A percentile compares a stretch with the other conserved stretches of the same genome.
phyloP scores from a whole-genome alignment of 2,888 invertebrate genomes.

The Sinopyrophorus schimmeli region DNA sequence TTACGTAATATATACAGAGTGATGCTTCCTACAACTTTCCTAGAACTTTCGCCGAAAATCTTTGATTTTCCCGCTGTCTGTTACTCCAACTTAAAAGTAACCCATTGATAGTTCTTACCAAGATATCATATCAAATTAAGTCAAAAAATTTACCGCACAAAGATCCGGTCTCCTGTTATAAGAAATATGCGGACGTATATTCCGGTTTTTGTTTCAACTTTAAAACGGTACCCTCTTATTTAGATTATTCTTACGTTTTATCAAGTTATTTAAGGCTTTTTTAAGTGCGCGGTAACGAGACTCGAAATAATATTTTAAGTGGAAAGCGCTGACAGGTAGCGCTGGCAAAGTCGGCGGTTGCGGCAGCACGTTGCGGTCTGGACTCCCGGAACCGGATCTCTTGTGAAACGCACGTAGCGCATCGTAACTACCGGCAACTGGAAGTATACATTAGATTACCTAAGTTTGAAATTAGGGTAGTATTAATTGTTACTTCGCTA shows the following conservation, averaged over 20 bases:
- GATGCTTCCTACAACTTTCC: too few relatives aligned
- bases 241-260: conserved; percentile 23
- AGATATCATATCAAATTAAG: too few relatives aligned
- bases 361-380: conserved; percentile 33
- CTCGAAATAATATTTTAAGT: conserved; percentile 27
- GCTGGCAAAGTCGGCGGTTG: conserved; percentile 31
- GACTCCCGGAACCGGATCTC: conserved; percentile 34
- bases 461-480: conserved; percentile 33
- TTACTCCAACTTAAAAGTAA: too few relatives aligned
- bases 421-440: conserved; percentile 33
- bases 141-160: too few relatives aligned
- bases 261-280: conserved; percentile 20
- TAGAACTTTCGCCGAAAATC: too few relatives aligned
- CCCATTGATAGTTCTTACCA: too few relatives aligned
- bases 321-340: conserved; percentile 34
- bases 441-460: conserved; percentile 35
- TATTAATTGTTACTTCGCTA: conserved; percentile 30
- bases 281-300: conserved; percentile 18
- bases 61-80: too few relatives aligned
- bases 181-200: conserved; percentile 8
- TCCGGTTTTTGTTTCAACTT: conserved; percentile 12
- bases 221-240: conserved; percentile 16
- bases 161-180: too few relatives aligned
- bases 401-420: conserved; percentile 34
- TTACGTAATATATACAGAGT: too few relatives aligned